phyloP scores from a whole-genome alignment of 2,113 vertebrate species.

The Nicator chloris region DNA sequence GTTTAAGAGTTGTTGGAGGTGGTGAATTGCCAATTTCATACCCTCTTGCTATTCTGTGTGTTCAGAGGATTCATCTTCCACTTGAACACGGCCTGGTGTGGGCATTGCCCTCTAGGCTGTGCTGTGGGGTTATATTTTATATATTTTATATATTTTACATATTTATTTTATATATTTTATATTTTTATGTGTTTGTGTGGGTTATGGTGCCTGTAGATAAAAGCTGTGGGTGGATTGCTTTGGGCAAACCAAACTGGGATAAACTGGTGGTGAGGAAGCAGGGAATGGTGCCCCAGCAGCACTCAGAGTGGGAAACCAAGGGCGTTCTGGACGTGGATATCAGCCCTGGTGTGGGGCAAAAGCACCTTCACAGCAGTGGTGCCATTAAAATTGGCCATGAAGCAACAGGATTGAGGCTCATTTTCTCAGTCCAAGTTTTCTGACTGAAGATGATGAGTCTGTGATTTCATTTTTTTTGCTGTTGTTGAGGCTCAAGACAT shows the following conservation, averaged over 20 bases:
- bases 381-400: background rate
- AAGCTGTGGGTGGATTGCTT: background rate
- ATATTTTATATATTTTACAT: background rate
- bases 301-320: background rate
- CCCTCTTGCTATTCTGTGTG: background rate
- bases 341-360: background rate
- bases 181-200: background rate
- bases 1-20: background rate
- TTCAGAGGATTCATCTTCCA: background rate
- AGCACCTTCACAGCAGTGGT: background rate
- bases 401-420: background rate
- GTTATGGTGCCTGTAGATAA: background rate
- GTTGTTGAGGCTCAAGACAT: slow-evolving; percentile 31
- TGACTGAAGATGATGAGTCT: slow-evolving; percentile 14
- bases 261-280: background rate
- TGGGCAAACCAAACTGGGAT: background rate
- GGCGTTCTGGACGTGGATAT: fast-evolving
- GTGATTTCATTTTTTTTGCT: background rate
- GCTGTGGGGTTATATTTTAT: background rate
- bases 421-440: background rate
- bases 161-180: too few species aligned
- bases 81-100: background rate
- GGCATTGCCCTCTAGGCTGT: background rate
- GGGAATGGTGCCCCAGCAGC: background rate
- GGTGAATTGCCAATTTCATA: background rate